Percentiles rank a stretch among this genome's conserved stretches.
Conservation (phyloP, 2,888 invertebrate species). For the Tachystola acroxantha region DNA sequence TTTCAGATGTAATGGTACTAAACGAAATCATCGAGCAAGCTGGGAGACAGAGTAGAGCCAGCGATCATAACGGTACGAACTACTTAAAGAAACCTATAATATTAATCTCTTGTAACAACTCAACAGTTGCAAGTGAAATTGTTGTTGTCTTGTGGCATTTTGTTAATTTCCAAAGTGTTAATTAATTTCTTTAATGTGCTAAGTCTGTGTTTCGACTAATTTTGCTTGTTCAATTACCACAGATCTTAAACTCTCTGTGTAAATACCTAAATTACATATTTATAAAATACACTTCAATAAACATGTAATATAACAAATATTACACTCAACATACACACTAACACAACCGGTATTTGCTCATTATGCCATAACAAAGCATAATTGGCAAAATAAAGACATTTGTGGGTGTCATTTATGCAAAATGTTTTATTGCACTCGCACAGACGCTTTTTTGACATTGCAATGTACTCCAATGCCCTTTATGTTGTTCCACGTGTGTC, state of each 20-base stretch:
- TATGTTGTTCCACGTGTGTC: too few species aligned
- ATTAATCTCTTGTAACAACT: slow-evolving; percentile 10
- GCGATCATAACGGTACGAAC: slow-evolving; percentile 91
- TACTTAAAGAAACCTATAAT: slow-evolving; percentile 1
- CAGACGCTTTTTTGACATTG: too few species aligned
- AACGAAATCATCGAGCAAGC: slow-evolving; percentile 98
- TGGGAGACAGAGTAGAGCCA: slow-evolving; percentile 90
- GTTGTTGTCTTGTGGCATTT: slow-evolving; percentile 15
- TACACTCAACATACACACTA: slow-evolving; percentile 52
- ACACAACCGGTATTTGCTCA: slow-evolving; percentile 70
- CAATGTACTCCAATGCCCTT: too few species aligned
- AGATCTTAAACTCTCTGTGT: slow-evolving; percentile 10
- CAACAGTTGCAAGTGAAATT: slow-evolving; percentile 7
- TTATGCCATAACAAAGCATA: slow-evolving; percentile 69
- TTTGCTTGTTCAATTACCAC: slow-evolving; percentile 25
- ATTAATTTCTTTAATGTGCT: slow-evolving; percentile 29
- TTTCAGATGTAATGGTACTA: slow-evolving; percentile 96
- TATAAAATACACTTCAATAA: slow-evolving; percentile 13
- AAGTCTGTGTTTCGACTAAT: slow-evolving; percentile 25
- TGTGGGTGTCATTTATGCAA: slow-evolving; percentile 70
- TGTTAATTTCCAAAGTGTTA: slow-evolving; percentile 25
- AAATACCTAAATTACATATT: slow-evolving; percentile 6
- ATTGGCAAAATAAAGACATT: slow-evolving; percentile 59
- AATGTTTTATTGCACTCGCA: slow-evolving; percentile 8
- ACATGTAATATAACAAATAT: slow-evolving; percentile 7